A percentile compares a stretch with the other conserved stretches of the same genome.
Evolutionary conservation across 1,140 invertebrate genomes (phyloP).

Genomic region (Brachionus asplanchnoidis): DNA sequence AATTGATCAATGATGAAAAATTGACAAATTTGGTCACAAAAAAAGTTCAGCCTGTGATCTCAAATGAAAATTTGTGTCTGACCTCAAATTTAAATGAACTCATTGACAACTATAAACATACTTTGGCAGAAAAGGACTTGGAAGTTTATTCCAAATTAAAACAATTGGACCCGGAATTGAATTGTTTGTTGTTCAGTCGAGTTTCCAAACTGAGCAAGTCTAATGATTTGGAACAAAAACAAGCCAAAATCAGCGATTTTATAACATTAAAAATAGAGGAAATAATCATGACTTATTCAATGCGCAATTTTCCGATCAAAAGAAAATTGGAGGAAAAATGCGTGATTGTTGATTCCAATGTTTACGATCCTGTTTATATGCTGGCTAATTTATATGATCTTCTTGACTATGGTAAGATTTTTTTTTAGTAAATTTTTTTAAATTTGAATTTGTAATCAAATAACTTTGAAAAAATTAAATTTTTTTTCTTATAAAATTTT

Average conservation of each 20-base stretch:
- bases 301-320: constrained; percentile 21
- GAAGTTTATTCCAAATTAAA: background rate
- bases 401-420: constrained; percentile 5
- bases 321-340: background rate
- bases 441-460: background rate
- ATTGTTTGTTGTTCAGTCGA: constrained; percentile 27
- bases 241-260: constrained; percentile 21
- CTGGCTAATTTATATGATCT: constrained; percentile 3
- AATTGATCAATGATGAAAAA: background rate
- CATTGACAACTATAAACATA: background rate
- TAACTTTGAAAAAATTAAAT: too few species aligned
- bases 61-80: background rate
- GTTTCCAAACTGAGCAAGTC: background rate
- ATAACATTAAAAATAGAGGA: constrained; percentile 6
- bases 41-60: background rate
- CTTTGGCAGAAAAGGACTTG: background rate
- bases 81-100: background rate
- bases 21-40: background rate
- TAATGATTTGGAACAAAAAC: background rate
- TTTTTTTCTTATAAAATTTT: too few species aligned
- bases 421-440: background rate
- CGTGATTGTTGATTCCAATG: background rate
- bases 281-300: background rate
- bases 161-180: background rate
- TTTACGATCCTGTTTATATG: constrained; percentile 34